Evolutionary conservation across 2,113 vertebrate species (phyloP), one percentile per base, ranked within the genome.

Genomic region (Plectropomus leopardus): DNA sequence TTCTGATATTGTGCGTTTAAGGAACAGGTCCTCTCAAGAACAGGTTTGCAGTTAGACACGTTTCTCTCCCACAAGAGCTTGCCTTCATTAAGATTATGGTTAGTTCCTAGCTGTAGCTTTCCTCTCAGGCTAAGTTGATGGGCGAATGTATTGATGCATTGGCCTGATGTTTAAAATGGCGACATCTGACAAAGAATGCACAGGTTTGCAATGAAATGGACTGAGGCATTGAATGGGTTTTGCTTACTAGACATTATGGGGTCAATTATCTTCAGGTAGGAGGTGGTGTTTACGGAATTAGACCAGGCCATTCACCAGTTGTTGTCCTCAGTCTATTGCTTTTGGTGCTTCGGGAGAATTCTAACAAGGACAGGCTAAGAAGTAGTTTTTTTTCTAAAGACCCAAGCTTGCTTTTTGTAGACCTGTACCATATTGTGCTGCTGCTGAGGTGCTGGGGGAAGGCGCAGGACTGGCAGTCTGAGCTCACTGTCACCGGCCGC

Each of bases 361-460:
- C 82, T 21, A 82, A 80, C 91, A 94, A 94, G 93, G 94, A 93
- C 92, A 85, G 86, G 87, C 91, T 91, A 92, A 94, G 94, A 94
- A 93, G 92, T 91, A 59, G 71, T 82, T 54, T 69, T 76, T 66
- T 28, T 40, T 40, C 3, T 60, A 79, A 48, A 76, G 59, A 64
- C 40, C 4, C 9, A 73, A 82, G 93, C 92, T 87, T 90, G 92
- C 93, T 94, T 96, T 96, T 97, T 98, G 97, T 98, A 97, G 96
- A 97, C 96, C 97, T 97, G 97, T 98, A 97, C 96, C 95, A 96
- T 96, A 89, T 95, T 94, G 93, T 95, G 95, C 94, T 91, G 84
- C 84, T 81, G 88, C 86, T 94, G 96, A 95, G 96, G 95, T 96
- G 96, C 95, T 93, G 93, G 93, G 96, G 95, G 95, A 89, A 96